phyloP scores from a whole-genome alignment of 2,797 vertebrate species.

The Diplodus sargus region DNA sequence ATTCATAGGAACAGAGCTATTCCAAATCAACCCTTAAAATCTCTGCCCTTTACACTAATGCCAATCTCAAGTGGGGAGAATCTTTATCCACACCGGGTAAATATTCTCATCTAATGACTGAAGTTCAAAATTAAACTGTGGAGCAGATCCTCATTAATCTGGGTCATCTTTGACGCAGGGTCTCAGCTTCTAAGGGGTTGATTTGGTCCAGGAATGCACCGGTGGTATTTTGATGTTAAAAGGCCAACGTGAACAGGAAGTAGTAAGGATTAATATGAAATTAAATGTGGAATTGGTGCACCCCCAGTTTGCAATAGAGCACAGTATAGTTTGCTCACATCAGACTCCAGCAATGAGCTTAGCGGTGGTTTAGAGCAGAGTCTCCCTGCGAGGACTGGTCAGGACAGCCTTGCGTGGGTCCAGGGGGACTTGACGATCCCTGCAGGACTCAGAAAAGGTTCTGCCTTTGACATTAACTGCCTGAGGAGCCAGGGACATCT shows the following conservation, averaged over 20 bases:
- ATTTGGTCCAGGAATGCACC: conserved; percentile 65
- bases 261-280: conserved; percentile 17
- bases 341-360: conserved; percentile 62
- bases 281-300: conserved; percentile 24
- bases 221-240: conserved; percentile 28
- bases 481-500: conserved; percentile 44
- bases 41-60: conserved; percentile 14
- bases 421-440: conserved; percentile 64
- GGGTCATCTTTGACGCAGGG: conserved; percentile 9
- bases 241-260: conserved; percentile 14
- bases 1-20: conserved; percentile 28
- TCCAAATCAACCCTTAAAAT: conserved; percentile 74
- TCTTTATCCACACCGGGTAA: background rate
- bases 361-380: conserved; percentile 76
- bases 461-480: conserved; percentile 36
- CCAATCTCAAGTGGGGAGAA: conserved; percentile 6
- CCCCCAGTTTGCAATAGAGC: conserved; percentile 18
- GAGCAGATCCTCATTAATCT: conserved; percentile 17
- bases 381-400: conserved; percentile 79
- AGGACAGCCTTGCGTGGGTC: conserved; percentile 60
- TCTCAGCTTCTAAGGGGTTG: conserved; percentile 62
- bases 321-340: conserved; percentile 75
- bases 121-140: background rate
- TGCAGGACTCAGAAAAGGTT: conserved; percentile 69
- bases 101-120: background rate